Base-by-base conservation (phyloP, 2,888 invertebrate species). In the Leptinotarsa juncta region DNA sequence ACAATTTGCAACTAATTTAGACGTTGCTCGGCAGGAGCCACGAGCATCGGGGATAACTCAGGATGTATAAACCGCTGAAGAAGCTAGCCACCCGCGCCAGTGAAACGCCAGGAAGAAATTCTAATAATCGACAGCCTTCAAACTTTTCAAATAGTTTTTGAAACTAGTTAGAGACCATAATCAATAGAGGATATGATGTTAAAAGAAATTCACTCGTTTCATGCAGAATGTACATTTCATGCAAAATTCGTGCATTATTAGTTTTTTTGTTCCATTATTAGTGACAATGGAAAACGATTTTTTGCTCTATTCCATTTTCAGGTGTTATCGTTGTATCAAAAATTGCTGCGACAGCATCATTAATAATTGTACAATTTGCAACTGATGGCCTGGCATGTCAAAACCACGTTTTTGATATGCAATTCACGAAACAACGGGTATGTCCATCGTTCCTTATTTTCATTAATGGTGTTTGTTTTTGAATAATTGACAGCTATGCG, bases 321-420 rank as follows among this genome's bases (percentile, higher is more conserved):
- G 62, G n/a, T 62, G 42, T 62, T 62, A 57, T n/a, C 18, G 42
- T 62, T 62, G 16, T n/a, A 32, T 32, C 62, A 62, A 42, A 42
- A 62, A 62, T 62, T 62, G 42, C 62, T 42, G 16, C 32, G 62
- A 62, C 62, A 62, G 26, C 62, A 32, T 62, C 62, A 62, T 62
- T 62, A 62, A 32, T 62, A 42, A 62, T 32, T 62, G 42, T 18
- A 18, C 62, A 62, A 62, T 62, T 62, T n/a, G 42, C 62, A 62
- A 32, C 42, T n/a, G 62, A 62, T 62, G 62, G 62, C 62, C n/a
- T n/a, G 62, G n/a, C 62, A 62, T 62, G 62, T 68, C 68, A 18
- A 51, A 68, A 68, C 68, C 68, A 20, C 53, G n/a, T 68, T 68
- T 68, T 68, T 68, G 68, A 55, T 55, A 68, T 68, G 68, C 68